Conservation (phyloP, 2,797 vertebrate genomes). For the Poeciliopsis infans region DNA sequence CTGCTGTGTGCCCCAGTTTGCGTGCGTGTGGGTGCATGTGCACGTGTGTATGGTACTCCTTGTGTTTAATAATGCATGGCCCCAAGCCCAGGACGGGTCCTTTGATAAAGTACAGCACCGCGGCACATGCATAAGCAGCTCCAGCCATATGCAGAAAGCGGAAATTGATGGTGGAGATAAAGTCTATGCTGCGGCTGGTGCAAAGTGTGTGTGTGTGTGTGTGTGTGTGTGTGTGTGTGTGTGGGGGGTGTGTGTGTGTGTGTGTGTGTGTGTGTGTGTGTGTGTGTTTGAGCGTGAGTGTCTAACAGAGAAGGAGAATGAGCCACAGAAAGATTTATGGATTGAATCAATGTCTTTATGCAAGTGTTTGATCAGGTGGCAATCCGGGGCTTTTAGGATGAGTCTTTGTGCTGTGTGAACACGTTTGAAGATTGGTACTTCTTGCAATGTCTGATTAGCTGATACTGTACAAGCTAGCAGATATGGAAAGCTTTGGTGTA, state of each 20-base stretch:
- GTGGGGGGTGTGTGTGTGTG: constrained; percentile 8
- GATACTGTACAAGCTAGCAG: constrained; percentile 43
- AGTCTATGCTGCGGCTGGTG: constrained; percentile 69
- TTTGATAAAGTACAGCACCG: constrained; percentile 85
- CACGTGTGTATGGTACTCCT: constrained; percentile 52
- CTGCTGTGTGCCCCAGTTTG: constrained; percentile 24
- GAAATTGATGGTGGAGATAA: constrained; percentile 86
- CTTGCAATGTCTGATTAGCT: constrained; percentile 52
- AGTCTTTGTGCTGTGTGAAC: constrained; percentile 57
- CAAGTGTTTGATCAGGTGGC: constrained; percentile 72
- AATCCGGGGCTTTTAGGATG: constrained; percentile 60
- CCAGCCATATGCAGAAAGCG: constrained; percentile 83
- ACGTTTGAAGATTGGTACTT: constrained; percentile 53
- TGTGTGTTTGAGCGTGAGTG: constrained; percentile 36
- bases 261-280: not conserved
- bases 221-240: constrained; percentile 23
- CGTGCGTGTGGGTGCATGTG: constrained; percentile 35
- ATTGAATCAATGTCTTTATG: constrained; percentile 66
- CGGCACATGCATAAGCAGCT: constrained; percentile 84
- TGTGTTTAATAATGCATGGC: constrained; percentile 87
- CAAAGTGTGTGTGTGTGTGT: constrained; percentile 28
- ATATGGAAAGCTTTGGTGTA: constrained; percentile 32
- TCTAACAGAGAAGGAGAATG: constrained; percentile 40
- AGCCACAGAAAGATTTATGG: constrained; percentile 73
- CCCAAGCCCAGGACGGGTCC: constrained; percentile 78